Evolutionary conservation across 2,888 invertebrate species (phyloP).

Genomic region (Camponotus fellah): DNA sequence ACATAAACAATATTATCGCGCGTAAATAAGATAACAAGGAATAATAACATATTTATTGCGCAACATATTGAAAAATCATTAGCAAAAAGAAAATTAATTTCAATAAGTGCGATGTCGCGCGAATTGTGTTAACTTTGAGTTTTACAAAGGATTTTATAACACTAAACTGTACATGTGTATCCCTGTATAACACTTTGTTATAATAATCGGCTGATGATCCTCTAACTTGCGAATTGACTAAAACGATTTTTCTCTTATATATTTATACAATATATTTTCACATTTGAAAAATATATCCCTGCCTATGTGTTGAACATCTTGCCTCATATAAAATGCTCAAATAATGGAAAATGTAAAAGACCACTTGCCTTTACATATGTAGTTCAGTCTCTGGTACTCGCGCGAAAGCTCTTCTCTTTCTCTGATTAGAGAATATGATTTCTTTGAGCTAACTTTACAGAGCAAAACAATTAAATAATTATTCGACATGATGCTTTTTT

Average conservation of each 20-base stretch:
- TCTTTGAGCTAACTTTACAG: constrained; percentile 44
- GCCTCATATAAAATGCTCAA: constrained; percentile 73
- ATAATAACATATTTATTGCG: constrained; percentile 18
- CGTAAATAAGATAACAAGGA: constrained; percentile 57
- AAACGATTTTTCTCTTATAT: constrained; percentile 59
- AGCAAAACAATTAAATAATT: constrained; percentile 56
- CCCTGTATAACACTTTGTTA: constrained; percentile 44
- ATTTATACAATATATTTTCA: constrained; percentile 72
- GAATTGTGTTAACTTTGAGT: constrained; percentile 39
- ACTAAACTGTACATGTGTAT: constrained; percentile 64
- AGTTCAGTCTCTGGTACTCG: constrained; percentile 74
- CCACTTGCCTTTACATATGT: constrained; percentile 59
- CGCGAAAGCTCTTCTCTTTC: constrained; percentile 58
- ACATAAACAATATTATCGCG: constrained; percentile 66
- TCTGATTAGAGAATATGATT: background rate
- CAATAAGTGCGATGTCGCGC: constrained; percentile 35
- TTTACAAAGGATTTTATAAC: constrained; percentile 68
- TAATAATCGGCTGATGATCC: constrained; percentile 51
- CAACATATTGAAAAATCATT: background rate
- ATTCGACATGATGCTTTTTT: constrained; percentile 41
- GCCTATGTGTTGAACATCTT: constrained; percentile 60
- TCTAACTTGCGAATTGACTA: constrained; percentile 67
- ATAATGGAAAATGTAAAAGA: constrained; percentile 73
- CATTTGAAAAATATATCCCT: constrained; percentile 75
- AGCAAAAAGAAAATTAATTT: constrained; percentile 44